Percentiles rank a stretch among this genome's conserved stretches.
These are phyloP conservation scores for Leptopilina syphax DNA, from an alignment of 2,888 invertebrate species.

Conservation along the genomic window DNA sequence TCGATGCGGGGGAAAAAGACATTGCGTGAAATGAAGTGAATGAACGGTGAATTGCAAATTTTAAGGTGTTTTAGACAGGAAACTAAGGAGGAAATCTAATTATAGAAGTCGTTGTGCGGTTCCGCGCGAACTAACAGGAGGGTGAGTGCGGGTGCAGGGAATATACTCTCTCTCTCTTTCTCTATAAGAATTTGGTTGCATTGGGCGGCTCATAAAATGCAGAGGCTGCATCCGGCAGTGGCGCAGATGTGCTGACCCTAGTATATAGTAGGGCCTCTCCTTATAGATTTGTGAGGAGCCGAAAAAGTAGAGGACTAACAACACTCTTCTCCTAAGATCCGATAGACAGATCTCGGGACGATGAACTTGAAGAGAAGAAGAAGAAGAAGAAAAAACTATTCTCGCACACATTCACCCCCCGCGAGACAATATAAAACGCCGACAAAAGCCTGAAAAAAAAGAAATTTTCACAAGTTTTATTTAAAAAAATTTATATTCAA, in stretches of 20 bases:
- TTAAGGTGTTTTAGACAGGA: conserved; percentile 51
- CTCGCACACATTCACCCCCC: no score
- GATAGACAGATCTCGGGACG: conserved; percentile 29
- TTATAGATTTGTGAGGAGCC: conserved; percentile 26
- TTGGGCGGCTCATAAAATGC: conserved; percentile 74
- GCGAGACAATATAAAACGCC: no score
- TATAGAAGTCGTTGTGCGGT: conserved; percentile 57
- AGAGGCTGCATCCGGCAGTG: conserved; percentile 72
- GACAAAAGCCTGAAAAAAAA: no score
- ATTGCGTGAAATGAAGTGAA: background rate
- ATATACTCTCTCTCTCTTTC: conserved; percentile 1
- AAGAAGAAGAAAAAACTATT: background rate
- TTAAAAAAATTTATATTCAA: no score
- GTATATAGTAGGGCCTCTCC: conserved; percentile 55
- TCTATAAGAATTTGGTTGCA: conserved; percentile 69
- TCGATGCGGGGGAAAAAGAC: no score
- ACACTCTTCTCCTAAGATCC: background rate
- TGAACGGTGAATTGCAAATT: background rate
- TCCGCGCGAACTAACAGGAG: conserved; percentile 57
- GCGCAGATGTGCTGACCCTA: conserved; percentile 70
- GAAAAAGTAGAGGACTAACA: background rate
- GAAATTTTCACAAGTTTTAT: no score
- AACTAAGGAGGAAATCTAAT: conserved; percentile 53
- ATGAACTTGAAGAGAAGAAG: conserved; percentile 2
- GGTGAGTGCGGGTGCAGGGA: conserved; percentile 67